Base-by-base conservation (phyloP, 2,113 vertebrate species). In the Nothocercus julius region DNA sequence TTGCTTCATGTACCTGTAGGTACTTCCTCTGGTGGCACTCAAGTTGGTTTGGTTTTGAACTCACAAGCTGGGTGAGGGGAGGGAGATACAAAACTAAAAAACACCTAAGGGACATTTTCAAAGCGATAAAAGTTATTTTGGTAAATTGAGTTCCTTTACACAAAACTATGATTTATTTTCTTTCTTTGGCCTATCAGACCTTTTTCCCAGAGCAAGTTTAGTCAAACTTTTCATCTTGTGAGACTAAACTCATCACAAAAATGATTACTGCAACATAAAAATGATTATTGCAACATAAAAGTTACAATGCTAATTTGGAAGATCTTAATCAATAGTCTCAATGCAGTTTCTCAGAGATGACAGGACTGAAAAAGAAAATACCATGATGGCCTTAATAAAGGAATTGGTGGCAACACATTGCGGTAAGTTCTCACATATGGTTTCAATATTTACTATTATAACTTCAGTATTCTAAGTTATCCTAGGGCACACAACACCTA, bases 21-120 rank as follows among this genome's bases (percentile, higher is more conserved):
- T 93, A 77, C 85, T 83, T 96, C 85, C 85, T 87, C 85, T 80
- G n/a, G 17, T 40, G 45, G 18, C 54, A 91, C 53, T 47, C 81
- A 76, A 61, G 9, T 68, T 79, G 82, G 89, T 82, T 58, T 85
- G 78, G 70, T 69, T 91, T 89, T 90, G 54, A 93, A 36, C 85
- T 73, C 44, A 89, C 27, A 87, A 54, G 4, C 2, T 42, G 45
- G 67, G 36, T 27, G 74, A 53, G 85, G 93, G 24, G 25, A 25
- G 51, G 24, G 24, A 25, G 24, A 53, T 13, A 86, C 51, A 53
- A 53, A 53, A 8, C 66, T 78, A 32, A 92, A 96, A 95, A 89
- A 3, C 79, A 91, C 85, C 90, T 91, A 90, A 85, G 82, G n/a
- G 34, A 49, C 34, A 1, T 54, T 68, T 74, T 85, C 66, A 82